Percentiles rank a stretch among this genome's conserved stretches.
phyloP scores from a whole-genome alignment of 2,113 vertebrate genomes.

The Delphinus delphis region DNA sequence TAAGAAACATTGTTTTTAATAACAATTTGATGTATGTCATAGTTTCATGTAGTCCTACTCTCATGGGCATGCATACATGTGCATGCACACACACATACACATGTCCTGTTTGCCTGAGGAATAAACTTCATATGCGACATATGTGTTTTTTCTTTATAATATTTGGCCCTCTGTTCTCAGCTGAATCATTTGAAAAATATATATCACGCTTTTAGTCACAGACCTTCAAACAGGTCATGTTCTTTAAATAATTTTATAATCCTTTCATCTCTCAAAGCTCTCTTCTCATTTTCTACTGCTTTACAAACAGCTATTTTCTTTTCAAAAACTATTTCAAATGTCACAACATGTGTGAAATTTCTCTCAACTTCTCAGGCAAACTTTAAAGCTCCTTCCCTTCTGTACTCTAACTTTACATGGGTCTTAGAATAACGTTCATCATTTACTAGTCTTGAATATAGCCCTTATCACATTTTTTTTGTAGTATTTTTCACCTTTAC shows the following conservation, averaged over 20 bases:
- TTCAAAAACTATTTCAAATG: background rate
- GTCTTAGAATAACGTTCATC: background rate
- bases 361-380: background rate
- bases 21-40: background rate
- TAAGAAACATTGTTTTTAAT: background rate
- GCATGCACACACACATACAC: background rate
- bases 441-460: background rate
- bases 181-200: background rate
- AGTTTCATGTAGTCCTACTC: background rate
- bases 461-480: background rate
- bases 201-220: background rate
- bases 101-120: background rate
- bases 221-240: background rate
- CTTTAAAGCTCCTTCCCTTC: background rate
- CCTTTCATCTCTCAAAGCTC: background rate
- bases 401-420: background rate
- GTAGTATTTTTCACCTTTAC: background rate
- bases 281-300: background rate
- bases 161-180: background rate
- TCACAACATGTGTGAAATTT: background rate
- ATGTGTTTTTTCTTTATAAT: background rate
- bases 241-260: background rate
- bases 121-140: background rate
- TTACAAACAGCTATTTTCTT: background rate
- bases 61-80: fast-evolving